A percentile compares a stretch with the other conserved stretches of the same genome.
These are phyloP conservation scores for Pasiphila rectangulata DNA, from an alignment of 2,888 invertebrate species.

Conservation along the genomic window DNA sequence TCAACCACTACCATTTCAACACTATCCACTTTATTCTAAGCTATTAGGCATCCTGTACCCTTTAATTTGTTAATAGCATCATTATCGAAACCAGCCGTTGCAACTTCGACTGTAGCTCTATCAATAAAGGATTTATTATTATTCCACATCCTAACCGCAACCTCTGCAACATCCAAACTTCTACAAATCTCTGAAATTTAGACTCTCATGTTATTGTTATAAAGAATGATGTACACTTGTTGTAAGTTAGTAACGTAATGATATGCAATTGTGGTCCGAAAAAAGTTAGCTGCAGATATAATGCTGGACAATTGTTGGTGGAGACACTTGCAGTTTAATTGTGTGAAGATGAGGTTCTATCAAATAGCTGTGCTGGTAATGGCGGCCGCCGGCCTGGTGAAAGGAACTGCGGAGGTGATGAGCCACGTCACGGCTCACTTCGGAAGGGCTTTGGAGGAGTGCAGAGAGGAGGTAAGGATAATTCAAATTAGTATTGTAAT, in stretches of 20 bases:
- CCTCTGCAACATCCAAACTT: background rate
- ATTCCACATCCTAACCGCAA: background rate
- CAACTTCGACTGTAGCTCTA: slow-evolving; percentile 13
- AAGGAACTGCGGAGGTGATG: slow-evolving; percentile 67
- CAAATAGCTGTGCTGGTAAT: slow-evolving; percentile 37
- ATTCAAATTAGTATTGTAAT: too few species aligned
- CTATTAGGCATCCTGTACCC: background rate
- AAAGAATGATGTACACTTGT: background rate
- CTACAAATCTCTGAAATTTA: background rate
- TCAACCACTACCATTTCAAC: slow-evolving; percentile 5
- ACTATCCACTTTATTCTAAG: background rate
- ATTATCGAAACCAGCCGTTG: slow-evolving; percentile 3
- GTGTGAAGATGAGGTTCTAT: slow-evolving; percentile 34
- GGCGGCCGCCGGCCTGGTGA: slow-evolving; percentile 40
- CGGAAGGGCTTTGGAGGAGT: slow-evolving; percentile 23
- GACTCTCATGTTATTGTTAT: slow-evolving; percentile 4
- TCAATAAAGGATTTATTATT: slow-evolving; percentile 6
- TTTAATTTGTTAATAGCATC: slow-evolving; percentile 6
- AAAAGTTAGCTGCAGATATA: slow-evolving; percentile 41
- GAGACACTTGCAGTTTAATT: slow-evolving; percentile 27
- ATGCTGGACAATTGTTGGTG: slow-evolving; percentile 14
- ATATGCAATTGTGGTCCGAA: slow-evolving; percentile 28
- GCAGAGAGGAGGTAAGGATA: slow-evolving; percentile 32
- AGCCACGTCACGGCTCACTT: slow-evolving; percentile 55
- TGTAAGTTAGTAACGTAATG: slow-evolving; percentile 20